Evolutionary conservation across 2,113 vertebrate species (phyloP).

Genomic region (Elaphurus davidianus): DNA sequence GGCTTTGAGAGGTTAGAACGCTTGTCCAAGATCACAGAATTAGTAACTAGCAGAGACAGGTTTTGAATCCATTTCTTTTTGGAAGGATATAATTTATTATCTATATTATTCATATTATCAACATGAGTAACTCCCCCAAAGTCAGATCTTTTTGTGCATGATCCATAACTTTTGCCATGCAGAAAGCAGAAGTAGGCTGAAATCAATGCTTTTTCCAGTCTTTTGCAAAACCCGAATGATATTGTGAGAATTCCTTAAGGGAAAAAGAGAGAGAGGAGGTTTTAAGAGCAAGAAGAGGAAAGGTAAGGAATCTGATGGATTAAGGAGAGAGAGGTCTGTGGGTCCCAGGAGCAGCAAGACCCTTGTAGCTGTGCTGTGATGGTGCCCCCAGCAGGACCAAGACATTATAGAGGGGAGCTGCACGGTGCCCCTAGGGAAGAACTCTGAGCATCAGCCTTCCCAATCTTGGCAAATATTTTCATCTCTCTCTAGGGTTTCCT

Average conservation of each 20-base stretch:
- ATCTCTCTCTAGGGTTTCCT: neutral
- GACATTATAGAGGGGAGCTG: neutral
- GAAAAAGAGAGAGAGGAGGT: neutral
- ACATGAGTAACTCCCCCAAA: neutral
- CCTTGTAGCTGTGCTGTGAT: neutral
- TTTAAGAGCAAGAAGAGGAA: neutral
- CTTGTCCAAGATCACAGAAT: neutral
- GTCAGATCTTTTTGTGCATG: neutral
- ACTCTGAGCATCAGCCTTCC: neutral
- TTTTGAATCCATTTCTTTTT: slow-evolving; percentile 2
- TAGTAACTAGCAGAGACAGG: neutral
- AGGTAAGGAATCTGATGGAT: neutral
- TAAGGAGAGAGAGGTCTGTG: neutral
- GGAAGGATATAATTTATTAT: neutral
- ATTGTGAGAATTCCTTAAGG: neutral
- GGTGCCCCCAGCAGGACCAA: neutral
- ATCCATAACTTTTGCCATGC: neutral
- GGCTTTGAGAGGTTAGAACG: neutral
- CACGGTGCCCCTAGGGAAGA: neutral
- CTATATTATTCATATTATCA: neutral
- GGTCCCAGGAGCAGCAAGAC: neutral
- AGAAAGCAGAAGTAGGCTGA: neutral
- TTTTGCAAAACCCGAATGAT: neutral
- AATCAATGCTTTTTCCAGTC: neutral
- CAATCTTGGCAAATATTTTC: neutral